Percentiles rank a stretch among this genome's conserved stretches.
phyloP scores from a whole-genome alignment of 2,113 vertebrate species.

The Calidris pygmaea region DNA sequence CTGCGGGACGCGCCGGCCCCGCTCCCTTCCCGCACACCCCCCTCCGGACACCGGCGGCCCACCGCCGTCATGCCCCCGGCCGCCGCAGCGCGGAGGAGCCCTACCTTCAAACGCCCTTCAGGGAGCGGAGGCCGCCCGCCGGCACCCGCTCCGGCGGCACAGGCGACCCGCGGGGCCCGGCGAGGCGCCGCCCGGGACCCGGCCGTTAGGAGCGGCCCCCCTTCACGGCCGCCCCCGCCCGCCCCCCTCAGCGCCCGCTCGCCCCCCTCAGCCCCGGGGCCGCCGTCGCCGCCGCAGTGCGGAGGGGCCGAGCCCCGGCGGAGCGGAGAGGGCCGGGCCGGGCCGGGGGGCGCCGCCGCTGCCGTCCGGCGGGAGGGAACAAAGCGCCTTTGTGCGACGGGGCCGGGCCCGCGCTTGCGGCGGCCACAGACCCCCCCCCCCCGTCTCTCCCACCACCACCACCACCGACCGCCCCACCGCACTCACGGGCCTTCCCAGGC shows the following conservation, averaged over 20 bases:
- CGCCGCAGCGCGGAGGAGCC: background rate
- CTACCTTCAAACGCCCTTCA: slow-evolving; percentile 33
- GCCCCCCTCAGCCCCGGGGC: background rate
- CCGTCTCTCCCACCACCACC: background rate
- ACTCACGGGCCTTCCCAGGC: slow-evolving; percentile 71
- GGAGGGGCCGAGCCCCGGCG: background rate
- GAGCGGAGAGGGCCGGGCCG: background rate
- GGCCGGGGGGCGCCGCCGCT: background rate
- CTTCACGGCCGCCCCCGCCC: background rate
- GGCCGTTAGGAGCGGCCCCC: background rate
- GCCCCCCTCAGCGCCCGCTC: background rate
- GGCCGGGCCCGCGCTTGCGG: slow-evolving; percentile 24
- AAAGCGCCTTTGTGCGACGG: slow-evolving; percentile 73
- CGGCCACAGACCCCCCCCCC: background rate
- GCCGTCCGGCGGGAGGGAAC: slow-evolving; percentile 37
- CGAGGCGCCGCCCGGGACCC: background rate
- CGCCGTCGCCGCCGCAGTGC: slow-evolving; percentile 6
- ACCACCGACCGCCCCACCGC: background rate
- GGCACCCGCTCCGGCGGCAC: background rate
- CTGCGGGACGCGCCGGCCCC: background rate
- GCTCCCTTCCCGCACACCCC: too few species aligned
- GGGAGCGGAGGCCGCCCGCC: background rate
- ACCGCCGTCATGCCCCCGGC: background rate
- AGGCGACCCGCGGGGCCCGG: background rate
- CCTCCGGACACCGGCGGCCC: background rate